phyloP scores from a whole-genome alignment of 2,113 vertebrate genomes.

The Sprattus sprattus region DNA sequence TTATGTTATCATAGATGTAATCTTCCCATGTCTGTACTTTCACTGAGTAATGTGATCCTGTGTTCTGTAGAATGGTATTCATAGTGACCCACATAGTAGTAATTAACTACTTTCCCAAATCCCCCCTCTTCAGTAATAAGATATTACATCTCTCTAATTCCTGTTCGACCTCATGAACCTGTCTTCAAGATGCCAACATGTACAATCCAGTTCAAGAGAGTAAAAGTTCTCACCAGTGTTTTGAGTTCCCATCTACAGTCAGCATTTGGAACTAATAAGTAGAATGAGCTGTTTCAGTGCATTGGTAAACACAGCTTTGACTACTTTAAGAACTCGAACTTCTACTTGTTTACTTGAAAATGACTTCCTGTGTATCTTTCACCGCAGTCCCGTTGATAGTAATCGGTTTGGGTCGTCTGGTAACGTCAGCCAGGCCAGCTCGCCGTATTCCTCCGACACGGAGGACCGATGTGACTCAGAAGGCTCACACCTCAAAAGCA shows the following conservation, averaged over 20 bases:
- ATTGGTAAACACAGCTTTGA: background rate
- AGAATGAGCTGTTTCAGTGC: background rate
- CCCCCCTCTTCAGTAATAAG: background rate
- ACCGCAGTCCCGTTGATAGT: slow-evolving; percentile 80
- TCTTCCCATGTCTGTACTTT: background rate
- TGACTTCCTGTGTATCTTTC: slow-evolving; percentile 23
- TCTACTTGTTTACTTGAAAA: background rate
- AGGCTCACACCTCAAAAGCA: slow-evolving; percentile 50
- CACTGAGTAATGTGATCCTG: background rate
- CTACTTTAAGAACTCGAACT: background rate
- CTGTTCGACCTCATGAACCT: background rate
- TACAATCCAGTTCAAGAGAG: no score
- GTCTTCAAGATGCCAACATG: background rate
- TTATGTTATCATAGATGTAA: background rate
- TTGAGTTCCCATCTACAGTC: background rate
- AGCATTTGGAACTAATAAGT: background rate
- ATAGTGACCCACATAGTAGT: background rate
- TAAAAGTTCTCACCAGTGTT: background rate
- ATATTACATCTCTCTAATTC: background rate
- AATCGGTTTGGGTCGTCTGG: slow-evolving; percentile 87
- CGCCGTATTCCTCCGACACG: slow-evolving; percentile 80
- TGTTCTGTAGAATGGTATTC: background rate
- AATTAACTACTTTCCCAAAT: no score
- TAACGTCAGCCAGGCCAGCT: slow-evolving; percentile 87
- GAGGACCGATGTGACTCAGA: slow-evolving; percentile 75